These are phyloP conservation scores for Cataglyphis altisquamis DNA, from an alignment of 2,888 invertebrate genomes.

Conservation along the genomic window DNA sequence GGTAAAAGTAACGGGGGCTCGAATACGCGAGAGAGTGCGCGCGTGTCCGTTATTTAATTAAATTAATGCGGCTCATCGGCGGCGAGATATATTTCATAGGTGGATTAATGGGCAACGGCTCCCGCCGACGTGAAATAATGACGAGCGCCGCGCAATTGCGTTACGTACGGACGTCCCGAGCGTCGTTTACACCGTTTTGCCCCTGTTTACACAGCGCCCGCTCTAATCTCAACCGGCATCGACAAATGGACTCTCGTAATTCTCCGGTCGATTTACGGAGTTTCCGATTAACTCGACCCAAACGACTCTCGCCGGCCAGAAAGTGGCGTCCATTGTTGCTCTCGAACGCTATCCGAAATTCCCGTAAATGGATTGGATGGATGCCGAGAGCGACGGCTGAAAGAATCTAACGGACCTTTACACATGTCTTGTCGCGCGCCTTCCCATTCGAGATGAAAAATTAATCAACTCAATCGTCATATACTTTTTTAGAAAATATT, in stretches of 20 bases:
- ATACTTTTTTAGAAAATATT: neutral
- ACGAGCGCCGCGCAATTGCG: slow-evolving; percentile 31
- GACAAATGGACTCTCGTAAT: slow-evolving; percentile 76
- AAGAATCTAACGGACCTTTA: slow-evolving; percentile 52
- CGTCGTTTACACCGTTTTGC: slow-evolving; percentile 69
- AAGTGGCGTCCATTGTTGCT: slow-evolving; percentile 60
- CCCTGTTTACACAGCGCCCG: slow-evolving; percentile 60
- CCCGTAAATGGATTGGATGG: slow-evolving; percentile 52
- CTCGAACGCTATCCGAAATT: slow-evolving; percentile 53
- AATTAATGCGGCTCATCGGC: slow-evolving; percentile 35
- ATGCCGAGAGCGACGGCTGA: slow-evolving; percentile 22
- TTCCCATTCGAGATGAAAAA: neutral
- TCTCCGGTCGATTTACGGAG: slow-evolving; percentile 74
- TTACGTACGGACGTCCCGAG: slow-evolving; percentile 55
- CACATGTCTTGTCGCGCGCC: neutral
- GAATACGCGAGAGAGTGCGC: too few relatives aligned
- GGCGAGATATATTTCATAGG: slow-evolving; percentile 40
- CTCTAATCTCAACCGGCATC: slow-evolving; percentile 72
- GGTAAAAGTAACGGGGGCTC: neutral
- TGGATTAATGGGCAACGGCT: slow-evolving; percentile 41
- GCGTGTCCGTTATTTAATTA: slow-evolving; percentile 13
- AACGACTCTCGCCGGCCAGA: slow-evolving; percentile 64
- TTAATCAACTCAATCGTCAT: slow-evolving; percentile 35
- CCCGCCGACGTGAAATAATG: slow-evolving; percentile 47
- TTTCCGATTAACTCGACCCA: slow-evolving; percentile 69